Conservation (phyloP, 2,888 invertebrate species). For the Liodrosophila aerea region DNA sequence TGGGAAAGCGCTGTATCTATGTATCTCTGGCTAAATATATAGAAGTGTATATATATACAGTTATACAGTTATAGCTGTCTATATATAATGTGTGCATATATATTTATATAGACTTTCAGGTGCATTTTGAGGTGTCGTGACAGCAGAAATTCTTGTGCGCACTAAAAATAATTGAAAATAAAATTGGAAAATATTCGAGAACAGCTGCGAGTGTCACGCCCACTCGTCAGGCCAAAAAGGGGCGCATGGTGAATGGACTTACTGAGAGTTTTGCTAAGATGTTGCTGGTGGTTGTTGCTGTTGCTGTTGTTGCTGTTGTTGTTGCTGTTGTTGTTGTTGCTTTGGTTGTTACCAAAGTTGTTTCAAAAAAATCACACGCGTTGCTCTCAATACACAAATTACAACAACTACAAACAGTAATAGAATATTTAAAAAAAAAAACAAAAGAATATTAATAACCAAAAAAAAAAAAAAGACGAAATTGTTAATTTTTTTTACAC, state of each 20-base stretch:
- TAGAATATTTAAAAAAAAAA: slow-evolving; percentile 33
- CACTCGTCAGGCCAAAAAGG: slow-evolving; percentile 1
- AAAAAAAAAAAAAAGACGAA: neutral
- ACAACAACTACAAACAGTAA: neutral
- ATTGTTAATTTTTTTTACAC: slow-evolving; percentile 9
- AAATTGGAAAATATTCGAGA: neutral
- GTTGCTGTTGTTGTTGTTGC: slow-evolving; percentile 17
- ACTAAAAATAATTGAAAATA: slow-evolving; percentile 71
- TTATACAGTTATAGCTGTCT: slow-evolving; percentile 16
- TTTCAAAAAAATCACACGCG: slow-evolving; percentile 59
- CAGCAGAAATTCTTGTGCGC: slow-evolving; percentile 77
- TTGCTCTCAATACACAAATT: neutral
- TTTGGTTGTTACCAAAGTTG: slow-evolving; percentile 64
- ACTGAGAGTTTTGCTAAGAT: slow-evolving; percentile 17
- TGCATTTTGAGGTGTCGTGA: slow-evolving; percentile 75
- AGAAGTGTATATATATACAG: slow-evolving; percentile 8
- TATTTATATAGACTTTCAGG: slow-evolving; percentile 54
- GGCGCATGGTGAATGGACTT: slow-evolving; percentile 25
- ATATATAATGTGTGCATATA: slow-evolving; percentile 25
- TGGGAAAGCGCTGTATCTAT: slow-evolving; percentile 24
- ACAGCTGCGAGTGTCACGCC: slow-evolving; percentile 36
- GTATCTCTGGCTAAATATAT: slow-evolving; percentile 15
- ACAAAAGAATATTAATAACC: slow-evolving; percentile 20
- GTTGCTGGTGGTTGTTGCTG: slow-evolving; percentile 13
- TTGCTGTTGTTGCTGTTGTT: slow-evolving; percentile 4